A percentile compares a stretch with the other conserved stretches of the same genome.
These are phyloP conservation scores for Agonopterix heracliana DNA, from an alignment of 2,888 invertebrate species.

Conservation along the genomic window DNA sequence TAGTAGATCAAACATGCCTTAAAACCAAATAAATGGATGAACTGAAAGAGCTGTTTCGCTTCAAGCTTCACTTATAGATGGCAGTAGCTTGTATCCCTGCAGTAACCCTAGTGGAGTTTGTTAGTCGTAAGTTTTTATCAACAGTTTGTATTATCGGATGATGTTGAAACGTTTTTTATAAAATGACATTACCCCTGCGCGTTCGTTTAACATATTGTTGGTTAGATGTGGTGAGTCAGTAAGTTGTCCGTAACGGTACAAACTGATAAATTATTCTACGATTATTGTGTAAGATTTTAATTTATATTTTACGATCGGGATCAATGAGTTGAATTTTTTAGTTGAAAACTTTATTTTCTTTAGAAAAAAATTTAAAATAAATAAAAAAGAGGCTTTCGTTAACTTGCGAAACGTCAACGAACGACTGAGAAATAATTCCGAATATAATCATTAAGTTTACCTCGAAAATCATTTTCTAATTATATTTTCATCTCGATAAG, in stretches of 20 bases:
- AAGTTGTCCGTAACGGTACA: slow-evolving; percentile 69
- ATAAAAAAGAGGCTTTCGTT: slow-evolving; percentile 60
- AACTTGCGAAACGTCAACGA: slow-evolving; percentile 60
- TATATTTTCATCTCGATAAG: slow-evolving; percentile 35
- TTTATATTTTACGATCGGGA: slow-evolving; percentile 70
- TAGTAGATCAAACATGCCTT: slow-evolving; percentile 52
- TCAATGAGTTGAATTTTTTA: slow-evolving; percentile 63
- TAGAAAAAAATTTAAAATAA: slow-evolving; percentile 43
- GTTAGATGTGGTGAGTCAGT: slow-evolving; percentile 46
- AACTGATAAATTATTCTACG: slow-evolving; percentile 62
- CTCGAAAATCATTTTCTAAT: slow-evolving; percentile 36
- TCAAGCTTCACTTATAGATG: slow-evolving; percentile 39
- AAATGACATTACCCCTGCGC: slow-evolving; percentile 67
- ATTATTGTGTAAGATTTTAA: slow-evolving; percentile 50
- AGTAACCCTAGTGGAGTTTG: slow-evolving; percentile 51
- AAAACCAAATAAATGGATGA: slow-evolving; percentile 28
- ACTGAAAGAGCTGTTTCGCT: slow-evolving; percentile 27
- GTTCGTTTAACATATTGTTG: slow-evolving; percentile 46
- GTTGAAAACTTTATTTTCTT: slow-evolving; percentile 65
- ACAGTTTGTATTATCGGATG: slow-evolving; percentile 64
- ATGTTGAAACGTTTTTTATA: slow-evolving; percentile 63
- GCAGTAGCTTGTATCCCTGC: slow-evolving; percentile 44
- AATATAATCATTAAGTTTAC: slow-evolving; percentile 51
- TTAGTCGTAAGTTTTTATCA: slow-evolving; percentile 70
- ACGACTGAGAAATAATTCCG: slow-evolving; percentile 76